phyloP scores from a whole-genome alignment of 2,113 vertebrate genomes.

The Nycticebus coucang region DNA sequence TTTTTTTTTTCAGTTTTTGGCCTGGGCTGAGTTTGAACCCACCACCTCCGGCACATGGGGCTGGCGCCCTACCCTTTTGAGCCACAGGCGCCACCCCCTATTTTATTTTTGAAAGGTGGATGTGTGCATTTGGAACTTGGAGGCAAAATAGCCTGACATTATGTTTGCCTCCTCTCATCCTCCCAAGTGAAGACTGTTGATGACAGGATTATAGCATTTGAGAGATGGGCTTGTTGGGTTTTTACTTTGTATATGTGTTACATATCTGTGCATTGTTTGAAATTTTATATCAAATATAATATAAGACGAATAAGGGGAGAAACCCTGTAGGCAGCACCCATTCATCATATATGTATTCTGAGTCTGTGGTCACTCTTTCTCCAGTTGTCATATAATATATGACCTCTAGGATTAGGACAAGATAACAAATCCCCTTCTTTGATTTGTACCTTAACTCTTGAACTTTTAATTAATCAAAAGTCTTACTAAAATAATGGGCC shows the following conservation, averaged over 20 bases:
- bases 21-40: too few relatives aligned
- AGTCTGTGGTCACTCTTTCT: background rate
- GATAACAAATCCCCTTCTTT: background rate
- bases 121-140: slow-evolving; percentile 33
- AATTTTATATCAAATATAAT: background rate
- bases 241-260: background rate
- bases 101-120: background rate
- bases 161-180: background rate
- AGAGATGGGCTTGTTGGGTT: background rate
- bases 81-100: too few relatives aligned
- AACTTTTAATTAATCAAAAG: background rate
- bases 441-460: slow-evolving; percentile 1
- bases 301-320: background rate
- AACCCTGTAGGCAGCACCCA: background rate
- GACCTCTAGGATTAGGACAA: background rate
- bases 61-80: too few relatives aligned
- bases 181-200: background rate
- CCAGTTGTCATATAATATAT: background rate
- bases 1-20: too few relatives aligned
- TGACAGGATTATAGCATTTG: background rate
- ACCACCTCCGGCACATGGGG: too few relatives aligned
- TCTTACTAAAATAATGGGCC: slow-evolving; percentile 55
- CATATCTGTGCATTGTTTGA: background rate
- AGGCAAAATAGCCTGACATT: slow-evolving; percentile 5
- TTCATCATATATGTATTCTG: too few relatives aligned